Evolutionary conservation across 1,140 invertebrate genomes (phyloP).

Genomic region (Caenorhabditis tropicalis): DNA sequence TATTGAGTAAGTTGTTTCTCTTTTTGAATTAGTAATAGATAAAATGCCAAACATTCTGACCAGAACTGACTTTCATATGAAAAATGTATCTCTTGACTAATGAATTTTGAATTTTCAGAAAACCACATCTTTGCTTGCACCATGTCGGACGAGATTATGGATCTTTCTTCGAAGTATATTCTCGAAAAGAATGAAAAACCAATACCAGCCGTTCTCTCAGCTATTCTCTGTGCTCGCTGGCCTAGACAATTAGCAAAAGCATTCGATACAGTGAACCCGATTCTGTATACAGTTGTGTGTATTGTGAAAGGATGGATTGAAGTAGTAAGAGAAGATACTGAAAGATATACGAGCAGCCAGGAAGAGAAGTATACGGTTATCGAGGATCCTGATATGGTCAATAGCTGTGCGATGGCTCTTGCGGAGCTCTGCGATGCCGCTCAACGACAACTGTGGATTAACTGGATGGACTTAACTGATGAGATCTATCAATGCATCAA

Average conservation of each 20-base stretch:
- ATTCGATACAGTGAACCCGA: background rate
- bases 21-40: no score
- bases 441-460: constrained; percentile 6
- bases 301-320: constrained; percentile 6
- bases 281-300: background rate
- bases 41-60: no score
- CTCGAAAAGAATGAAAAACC: background rate
- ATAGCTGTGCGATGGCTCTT: background rate
- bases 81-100: no score
- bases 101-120: background rate
- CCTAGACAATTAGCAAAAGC: background rate
- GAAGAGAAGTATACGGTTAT: background rate
- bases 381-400: background rate
- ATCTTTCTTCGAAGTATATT: background rate
- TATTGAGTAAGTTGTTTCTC: background rate
- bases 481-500: constrained; percentile 1
- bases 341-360: background rate
- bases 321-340: background rate
- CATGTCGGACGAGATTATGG: background rate
- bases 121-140: background rate
- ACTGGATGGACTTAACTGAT: background rate
- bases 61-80: no score
- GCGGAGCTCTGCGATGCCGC: background rate
- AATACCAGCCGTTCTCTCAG: background rate
- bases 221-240: background rate